Base-by-base conservation (phyloP, 2,113 vertebrate species). In the Bubo blakistoni region DNA sequence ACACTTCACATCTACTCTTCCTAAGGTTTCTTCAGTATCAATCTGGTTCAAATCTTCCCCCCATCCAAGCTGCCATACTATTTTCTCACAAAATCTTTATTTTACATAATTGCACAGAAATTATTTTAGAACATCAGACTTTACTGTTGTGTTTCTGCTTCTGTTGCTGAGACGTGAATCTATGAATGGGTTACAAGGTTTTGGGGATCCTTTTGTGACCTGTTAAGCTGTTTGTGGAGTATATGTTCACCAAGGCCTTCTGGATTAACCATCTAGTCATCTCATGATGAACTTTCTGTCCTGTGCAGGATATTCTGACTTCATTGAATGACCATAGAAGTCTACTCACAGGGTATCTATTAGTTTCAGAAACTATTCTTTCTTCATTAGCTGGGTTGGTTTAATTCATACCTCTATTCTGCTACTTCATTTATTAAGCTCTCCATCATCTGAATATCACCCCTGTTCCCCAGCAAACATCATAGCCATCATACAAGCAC, bases 251-350 rank as follows among this genome's bases (percentile, higher is more conserved):
- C 30, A 36, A 32, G 38, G 44, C 40, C 9, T 52, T 47, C 40
- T 62, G 18, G 34, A 36, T 85, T 36, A 62, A 55, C 24, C 2
- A 18, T 54, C 6, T 52, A 13, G 47, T 42, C 7, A 18, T 19
- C 14, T 73, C n/a, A 8, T 3, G 11, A 7, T 8, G 47, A n/a
- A n/a, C 4, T 36, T 69, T 30, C 12, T 81, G 24, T 54, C 15
- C 8, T 29, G 8, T 1, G 5, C 22, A 20, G 18, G 32, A 21
- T 67, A 5, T 38, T 73, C 30, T 58, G 6, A 66, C 34, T 42
- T 54, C 4, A 22, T 32, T 63, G 27, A 54, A 54, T 49, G 34
- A 58, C 27, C 0, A 0, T 21, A 54, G 9, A n/a, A 54, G 18
- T 63, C 12, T 55, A 15, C 21, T 44, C 32, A n/a, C 2, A 1